Conservation (phyloP, 1,140 invertebrate species). For the Oedothorax gibbosus region DNA sequence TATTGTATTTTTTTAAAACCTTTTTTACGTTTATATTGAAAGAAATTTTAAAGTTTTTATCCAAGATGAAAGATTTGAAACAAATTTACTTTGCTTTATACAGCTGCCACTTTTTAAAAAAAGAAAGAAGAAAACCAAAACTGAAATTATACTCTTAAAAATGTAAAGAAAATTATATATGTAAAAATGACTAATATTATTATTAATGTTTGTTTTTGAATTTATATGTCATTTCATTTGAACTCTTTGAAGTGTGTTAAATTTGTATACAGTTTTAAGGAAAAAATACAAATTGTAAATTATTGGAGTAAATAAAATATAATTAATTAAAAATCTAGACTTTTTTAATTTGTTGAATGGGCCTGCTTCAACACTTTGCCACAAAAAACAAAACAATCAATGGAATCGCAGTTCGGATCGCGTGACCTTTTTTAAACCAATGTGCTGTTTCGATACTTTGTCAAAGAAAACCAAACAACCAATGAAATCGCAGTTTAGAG, state of each 20-base stretch:
- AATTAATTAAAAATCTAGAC: conserved; percentile 35
- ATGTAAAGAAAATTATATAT: background rate
- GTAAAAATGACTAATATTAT: conserved; percentile 20
- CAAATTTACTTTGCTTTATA: conserved; percentile 1
- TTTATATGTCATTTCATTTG: conserved; percentile 58
- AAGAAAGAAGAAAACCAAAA: conserved; percentile 4
- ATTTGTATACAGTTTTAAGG: conserved; percentile 59
- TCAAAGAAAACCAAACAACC: no score
- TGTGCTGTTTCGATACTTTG: no score
- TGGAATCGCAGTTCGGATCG: no score
- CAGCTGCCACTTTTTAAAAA: background rate
- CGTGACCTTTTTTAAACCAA: no score
- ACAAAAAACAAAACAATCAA: no score
- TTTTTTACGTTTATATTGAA: no score
- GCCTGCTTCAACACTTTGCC: no score
- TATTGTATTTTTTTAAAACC: no score
- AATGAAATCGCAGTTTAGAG: no score
- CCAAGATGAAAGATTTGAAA: background rate
- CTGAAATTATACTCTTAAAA: conserved; percentile 1
- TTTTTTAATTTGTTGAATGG: no score
- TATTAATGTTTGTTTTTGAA: conserved; percentile 57
- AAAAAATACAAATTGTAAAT: conserved; percentile 49
- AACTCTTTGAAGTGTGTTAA: conserved; percentile 54
- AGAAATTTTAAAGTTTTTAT: no score
- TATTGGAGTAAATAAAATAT: conserved; percentile 60